Conservation (phyloP, 2,113 vertebrate genomes). For the Centrocercus urophasianus region DNA sequence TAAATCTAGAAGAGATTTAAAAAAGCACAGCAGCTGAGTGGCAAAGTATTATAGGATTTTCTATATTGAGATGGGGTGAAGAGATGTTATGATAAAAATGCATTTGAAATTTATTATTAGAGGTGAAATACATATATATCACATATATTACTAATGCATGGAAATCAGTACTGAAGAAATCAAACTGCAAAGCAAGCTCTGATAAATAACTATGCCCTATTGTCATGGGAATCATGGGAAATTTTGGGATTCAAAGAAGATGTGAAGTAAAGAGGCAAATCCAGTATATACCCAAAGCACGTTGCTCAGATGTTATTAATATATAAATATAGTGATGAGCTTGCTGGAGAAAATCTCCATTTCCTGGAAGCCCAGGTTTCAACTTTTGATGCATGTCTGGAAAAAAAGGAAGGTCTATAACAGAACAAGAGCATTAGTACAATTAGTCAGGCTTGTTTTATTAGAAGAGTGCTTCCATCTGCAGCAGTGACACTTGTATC, state of each 20-base stretch:
- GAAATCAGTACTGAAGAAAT: neutral
- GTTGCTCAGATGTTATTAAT: neutral
- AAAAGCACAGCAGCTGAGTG: constrained; percentile 27
- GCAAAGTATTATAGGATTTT: neutral
- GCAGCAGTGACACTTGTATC: neutral
- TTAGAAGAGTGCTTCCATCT: neutral
- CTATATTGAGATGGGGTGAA: neutral
- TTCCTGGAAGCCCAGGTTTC: neutral
- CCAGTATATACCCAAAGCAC: neutral
- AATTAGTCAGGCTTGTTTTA: neutral
- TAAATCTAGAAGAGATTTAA: neutral
- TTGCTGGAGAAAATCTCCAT: neutral
- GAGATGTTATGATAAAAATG: neutral
- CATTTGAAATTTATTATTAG: constrained; percentile 39
- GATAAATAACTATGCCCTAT: neutral
- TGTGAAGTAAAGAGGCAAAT: neutral
- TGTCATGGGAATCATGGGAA: neutral
- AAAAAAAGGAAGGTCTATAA: neutral
- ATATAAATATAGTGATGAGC: neutral
- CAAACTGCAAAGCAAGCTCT: neutral
- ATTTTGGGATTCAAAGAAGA: neutral
- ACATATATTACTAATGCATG: neutral
- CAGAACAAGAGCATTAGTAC: neutral
- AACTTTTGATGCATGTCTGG: neutral
- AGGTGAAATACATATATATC: neutral